Base-by-base conservation (phyloP, 1,140 invertebrate genomes). In the Bursaphelenchus mucronatus region DNA sequence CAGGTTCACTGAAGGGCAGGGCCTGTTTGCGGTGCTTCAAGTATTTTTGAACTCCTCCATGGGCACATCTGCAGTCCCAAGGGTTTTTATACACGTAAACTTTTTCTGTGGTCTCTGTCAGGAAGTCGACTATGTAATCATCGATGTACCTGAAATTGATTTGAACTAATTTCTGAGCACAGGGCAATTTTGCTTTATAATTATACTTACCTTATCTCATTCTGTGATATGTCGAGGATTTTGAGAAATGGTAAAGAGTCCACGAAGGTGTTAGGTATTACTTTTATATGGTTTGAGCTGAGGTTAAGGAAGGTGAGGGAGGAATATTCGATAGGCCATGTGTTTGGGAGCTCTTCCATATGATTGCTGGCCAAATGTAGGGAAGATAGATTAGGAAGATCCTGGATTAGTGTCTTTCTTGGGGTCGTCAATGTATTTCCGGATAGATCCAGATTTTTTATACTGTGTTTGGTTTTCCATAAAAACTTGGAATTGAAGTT, bases 41-140 rank as follows among this genome's bases (percentile, higher is more conserved):
- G 30, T 30, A 30, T 30, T 30, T 30, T 30, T 30, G 30, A 30
- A 30, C 30, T 30, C 30, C 30, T 30, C 30, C 30, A 30, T 68
- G 64, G 9, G 75, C 79, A 54, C 76, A 78, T 15, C 67, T 54
- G 63, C 76, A 78, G 62, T 78, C 76, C 75, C 78, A 76, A 9
- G 76, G 76, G 57, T 80, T 73, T 13, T 63, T 19, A 47, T 67
- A 40, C 51, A 68, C n/a, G 47, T 68, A 68, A 17, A 71, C 66
- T 15, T 63, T 47, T 19, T 75, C 65, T 9, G 74, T 17, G 11
- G 56, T 17, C 19, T 72, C 55, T 40, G 76, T 56, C 41, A 75
- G 76, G n/a, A 10, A n/a, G 15, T 56, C 52, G 54, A 76, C 19
- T 11, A 64, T 54, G 4, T 51, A n/a, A 10, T 41, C 41, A 11